A percentile compares a stretch with the other conserved stretches of the same genome.
Conservation (phyloP, 2,888 invertebrate species). For the Clepsis dumicolana region DNA sequence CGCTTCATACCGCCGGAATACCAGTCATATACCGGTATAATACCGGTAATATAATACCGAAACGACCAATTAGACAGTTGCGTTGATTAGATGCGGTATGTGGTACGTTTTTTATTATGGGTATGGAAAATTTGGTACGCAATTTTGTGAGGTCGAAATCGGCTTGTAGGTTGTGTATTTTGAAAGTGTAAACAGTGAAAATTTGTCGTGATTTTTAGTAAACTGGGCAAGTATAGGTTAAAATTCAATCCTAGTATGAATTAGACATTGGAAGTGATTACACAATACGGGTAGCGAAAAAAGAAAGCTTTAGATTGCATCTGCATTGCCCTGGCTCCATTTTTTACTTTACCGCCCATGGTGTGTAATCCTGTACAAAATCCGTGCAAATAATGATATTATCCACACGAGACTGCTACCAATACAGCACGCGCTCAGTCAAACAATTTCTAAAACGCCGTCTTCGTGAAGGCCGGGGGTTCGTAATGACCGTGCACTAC, state of each 20-base stretch:
- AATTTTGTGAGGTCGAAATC: not conserved
- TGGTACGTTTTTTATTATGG: conserved; percentile 2
- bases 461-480: conserved; percentile 84
- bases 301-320: not conserved
- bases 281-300: no score
- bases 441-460: conserved; percentile 75
- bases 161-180: not conserved
- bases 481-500: conserved; percentile 76
- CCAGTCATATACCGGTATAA: conserved; percentile 52
- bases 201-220: no score
- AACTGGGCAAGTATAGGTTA: no score
- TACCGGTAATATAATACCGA: conserved; percentile 52
- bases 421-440: conserved; percentile 77
- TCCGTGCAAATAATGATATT: conserved; percentile 26
- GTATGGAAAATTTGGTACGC: conserved; percentile 1
- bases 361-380: not conserved
- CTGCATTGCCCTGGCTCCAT: not conserved
- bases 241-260: no score
- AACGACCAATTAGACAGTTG: conserved; percentile 59
- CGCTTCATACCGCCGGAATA: conserved; percentile 60
- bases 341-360: not conserved
- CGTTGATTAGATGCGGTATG: conserved; percentile 27
- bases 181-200: not conserved
- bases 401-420: conserved; percentile 46
- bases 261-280: no score